Evolutionary conservation across 2,113 vertebrate species (phyloP).

Genomic region (Nibea albiflora): DNA sequence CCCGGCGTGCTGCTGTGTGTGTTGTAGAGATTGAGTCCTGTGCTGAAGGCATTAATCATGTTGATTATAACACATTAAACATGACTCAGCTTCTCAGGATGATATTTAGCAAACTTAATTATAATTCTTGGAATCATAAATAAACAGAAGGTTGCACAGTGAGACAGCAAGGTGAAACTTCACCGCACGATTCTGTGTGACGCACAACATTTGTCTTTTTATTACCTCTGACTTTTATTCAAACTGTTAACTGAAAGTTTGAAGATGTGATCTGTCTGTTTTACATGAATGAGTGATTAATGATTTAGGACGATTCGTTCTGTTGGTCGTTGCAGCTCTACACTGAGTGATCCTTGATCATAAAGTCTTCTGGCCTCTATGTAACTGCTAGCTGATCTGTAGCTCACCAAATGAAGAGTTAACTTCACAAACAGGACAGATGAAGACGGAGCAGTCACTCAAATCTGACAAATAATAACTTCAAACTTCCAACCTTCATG

Average conservation of each 20-base stretch:
- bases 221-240: not conserved
- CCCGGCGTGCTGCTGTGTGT: not conserved
- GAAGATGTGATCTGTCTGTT: too few species aligned
- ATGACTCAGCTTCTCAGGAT: constrained; percentile 45
- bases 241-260: too few species aligned
- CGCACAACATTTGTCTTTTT: not conserved
- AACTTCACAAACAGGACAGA: not conserved
- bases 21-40: too few species aligned
- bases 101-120: constrained; percentile 56
- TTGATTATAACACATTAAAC: constrained; percentile 50
- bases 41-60: constrained; percentile 33
- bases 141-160: not conserved
- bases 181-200: too few species aligned
- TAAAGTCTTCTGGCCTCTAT: not conserved
- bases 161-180: not conserved
- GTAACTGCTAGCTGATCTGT: not conserved
- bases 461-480: too few species aligned
- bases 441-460: constrained; percentile 33
- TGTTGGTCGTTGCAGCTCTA: not conserved
- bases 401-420: too few species aligned
- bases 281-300: too few species aligned
- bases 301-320: too few species aligned
- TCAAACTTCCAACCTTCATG: not conserved
- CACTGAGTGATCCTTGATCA: not conserved
- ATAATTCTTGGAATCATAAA: constrained; percentile 32